phyloP scores from a whole-genome alignment of 2,797 vertebrate species.

The Anisognathus igniventris region DNA sequence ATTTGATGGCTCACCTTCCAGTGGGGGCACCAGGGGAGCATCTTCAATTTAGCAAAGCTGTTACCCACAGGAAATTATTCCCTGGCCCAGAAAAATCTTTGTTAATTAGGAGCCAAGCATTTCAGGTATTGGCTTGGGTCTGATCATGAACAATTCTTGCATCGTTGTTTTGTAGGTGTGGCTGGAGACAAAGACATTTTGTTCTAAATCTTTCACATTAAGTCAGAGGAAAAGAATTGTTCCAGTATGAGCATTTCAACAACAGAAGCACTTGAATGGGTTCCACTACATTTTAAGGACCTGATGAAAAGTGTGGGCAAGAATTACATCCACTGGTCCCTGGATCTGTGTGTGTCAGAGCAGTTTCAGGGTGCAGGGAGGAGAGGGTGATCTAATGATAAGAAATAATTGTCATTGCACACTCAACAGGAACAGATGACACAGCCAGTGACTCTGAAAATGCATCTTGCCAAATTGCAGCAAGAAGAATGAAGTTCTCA shows the following conservation, averaged over 20 bases:
- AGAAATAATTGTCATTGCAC: neutral
- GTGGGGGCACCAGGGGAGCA: neutral
- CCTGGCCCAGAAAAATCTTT: neutral
- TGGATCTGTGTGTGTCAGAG: neutral
- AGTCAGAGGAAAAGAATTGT: neutral
- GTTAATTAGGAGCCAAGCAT: neutral
- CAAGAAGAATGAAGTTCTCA: neutral
- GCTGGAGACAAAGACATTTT: neutral
- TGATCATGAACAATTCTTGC: neutral
- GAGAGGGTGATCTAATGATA: neutral
- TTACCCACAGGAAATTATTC: neutral
- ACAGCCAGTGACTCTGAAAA: neutral
- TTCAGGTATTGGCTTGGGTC: neutral
- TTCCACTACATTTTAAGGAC: neutral
- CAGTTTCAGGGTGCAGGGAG: neutral
- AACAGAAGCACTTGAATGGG: neutral
- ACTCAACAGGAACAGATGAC: neutral
- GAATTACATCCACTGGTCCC: neutral
- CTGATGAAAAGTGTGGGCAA: neutral
- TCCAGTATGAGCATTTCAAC: neutral
- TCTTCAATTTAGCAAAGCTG: neutral
- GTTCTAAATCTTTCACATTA: neutral
- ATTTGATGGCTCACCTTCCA: neutral
- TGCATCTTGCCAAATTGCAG: neutral
- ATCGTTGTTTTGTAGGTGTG: neutral